phyloP scores from a whole-genome alignment of 92 coral and sea anemone genomes.

The Actinostola sp. region DNA sequence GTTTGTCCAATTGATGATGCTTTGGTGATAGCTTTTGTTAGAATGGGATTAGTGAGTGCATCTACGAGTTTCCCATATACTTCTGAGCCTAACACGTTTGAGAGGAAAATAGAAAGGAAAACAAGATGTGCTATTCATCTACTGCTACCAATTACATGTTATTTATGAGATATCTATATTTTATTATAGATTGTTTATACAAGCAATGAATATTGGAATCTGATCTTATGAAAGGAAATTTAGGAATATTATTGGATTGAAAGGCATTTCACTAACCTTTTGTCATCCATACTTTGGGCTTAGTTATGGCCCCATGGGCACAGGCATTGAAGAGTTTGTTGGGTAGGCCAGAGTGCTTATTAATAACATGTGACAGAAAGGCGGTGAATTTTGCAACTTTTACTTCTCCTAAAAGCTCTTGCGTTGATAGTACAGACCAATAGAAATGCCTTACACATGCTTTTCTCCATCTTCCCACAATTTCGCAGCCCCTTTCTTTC shows the following conservation, averaged over 20 bases:
- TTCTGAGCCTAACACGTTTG: conserved; percentile 29
- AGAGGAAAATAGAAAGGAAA: no score
- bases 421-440: conserved; percentile 54
- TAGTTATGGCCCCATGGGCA: conserved; percentile 21
- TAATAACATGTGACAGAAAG: conserved; percentile 42
- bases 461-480: conserved; percentile 44
- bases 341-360: conserved; percentile 45
- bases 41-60: neutral
- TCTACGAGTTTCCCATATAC: conserved; percentile 26
- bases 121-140: no score
- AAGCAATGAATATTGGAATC: no score
- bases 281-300: no score
- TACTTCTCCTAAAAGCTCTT: conserved; percentile 29
- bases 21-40: conserved; percentile 5
- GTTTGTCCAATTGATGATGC: conserved; percentile 22
- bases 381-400: conserved; percentile 48
- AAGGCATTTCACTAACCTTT: no score
- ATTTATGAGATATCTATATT: no score
- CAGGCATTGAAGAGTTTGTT: conserved; percentile 30
- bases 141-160: no score
- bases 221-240: no score
- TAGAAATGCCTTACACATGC: conserved; percentile 65
- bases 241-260: no score
- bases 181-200: no score
- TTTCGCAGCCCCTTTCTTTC: conserved; percentile 47